phyloP scores from a whole-genome alignment of 1,140 invertebrate genomes.

The Tenebrio molitor region DNA sequence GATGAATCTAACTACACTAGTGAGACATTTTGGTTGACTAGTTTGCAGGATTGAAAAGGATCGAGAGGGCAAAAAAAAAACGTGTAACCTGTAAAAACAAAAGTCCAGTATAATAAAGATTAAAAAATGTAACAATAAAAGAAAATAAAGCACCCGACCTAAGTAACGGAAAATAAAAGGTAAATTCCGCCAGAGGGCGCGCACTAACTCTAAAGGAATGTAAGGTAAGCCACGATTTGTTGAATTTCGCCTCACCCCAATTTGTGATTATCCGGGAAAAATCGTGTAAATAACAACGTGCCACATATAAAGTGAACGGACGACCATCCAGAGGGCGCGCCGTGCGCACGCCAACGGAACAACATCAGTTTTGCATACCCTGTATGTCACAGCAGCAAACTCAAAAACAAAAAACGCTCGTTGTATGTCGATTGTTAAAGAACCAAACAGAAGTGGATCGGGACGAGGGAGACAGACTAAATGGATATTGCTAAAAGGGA shows the following conservation, averaged over 20 bases:
- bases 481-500: constrained; percentile 59
- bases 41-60: constrained; percentile 43
- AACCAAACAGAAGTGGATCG: constrained; percentile 8
- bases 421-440: constrained; percentile 35
- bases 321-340: constrained; percentile 28
- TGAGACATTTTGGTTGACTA: constrained; percentile 45
- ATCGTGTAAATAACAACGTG: constrained; percentile 63
- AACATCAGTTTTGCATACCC: constrained; percentile 23
- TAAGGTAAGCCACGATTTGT: constrained; percentile 37
- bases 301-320: constrained; percentile 59
- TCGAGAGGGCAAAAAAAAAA: constrained; percentile 23
- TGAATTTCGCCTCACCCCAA: constrained; percentile 13
- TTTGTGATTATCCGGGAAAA: constrained; percentile 24
- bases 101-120: constrained; percentile 20
- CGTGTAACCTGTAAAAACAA: background rate
- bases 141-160: background rate
- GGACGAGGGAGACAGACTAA: constrained; percentile 29
- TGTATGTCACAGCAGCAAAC: constrained; percentile 23
- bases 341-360: constrained; percentile 10
- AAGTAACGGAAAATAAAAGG: background rate
- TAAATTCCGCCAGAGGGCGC: constrained; percentile 1
- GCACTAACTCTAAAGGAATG: background rate
- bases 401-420: constrained; percentile 23
- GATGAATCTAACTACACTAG: constrained; percentile 44
- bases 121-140: constrained; percentile 9